Base-by-base conservation (phyloP, 2,797 vertebrate genomes). In the Phoeniculus purpureus region DNA sequence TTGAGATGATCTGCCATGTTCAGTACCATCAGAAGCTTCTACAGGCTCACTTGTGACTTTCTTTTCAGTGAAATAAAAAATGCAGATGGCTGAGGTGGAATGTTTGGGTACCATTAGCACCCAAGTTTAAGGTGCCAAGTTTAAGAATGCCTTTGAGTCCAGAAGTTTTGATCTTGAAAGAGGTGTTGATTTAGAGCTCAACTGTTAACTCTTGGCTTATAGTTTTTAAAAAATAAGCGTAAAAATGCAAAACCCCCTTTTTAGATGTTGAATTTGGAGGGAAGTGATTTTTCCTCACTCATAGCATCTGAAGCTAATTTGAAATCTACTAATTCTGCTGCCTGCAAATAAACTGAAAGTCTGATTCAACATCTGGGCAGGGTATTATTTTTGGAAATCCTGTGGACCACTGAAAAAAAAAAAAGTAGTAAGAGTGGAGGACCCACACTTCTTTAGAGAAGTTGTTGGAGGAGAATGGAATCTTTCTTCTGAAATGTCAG, bases 331-430 rank as follows among this genome's bases (percentile, higher is more conserved):
- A 74, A 89, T 97, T 96, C 91, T 91, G 51, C 71, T 92, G 82
- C 85, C 94, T 97, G 80, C 94, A 95, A 95, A 95, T 97, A 97
- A 97, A 96, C 89, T 90, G 70, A 85, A 94, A 90, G 50, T 87
- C 76, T 87, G 25, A 95, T 94, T 91, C 81, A 94, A 91, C 91
- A 96, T 93, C 95, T 96, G 91, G 74, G 64, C n/a, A 67, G 64
- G 37, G 81, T 96, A 93, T 97, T 97, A 96, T 96, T 97, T 97
- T 97, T 97, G 96, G 97, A 97, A 96, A 78, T 94, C 81, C 15
- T 45, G 47, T 84, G 89, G 78, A 87, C 84, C 55, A 68, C 58
- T 92, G 74, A 67, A 89, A 89, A 91, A 92, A 93, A 81, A 56
- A 68, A 26, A 51, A 14, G 55, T 68, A 81, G 59, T 40, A 14